Conservation (phyloP, 2,113 vertebrate species). For the Oreamnos americanus region DNA sequence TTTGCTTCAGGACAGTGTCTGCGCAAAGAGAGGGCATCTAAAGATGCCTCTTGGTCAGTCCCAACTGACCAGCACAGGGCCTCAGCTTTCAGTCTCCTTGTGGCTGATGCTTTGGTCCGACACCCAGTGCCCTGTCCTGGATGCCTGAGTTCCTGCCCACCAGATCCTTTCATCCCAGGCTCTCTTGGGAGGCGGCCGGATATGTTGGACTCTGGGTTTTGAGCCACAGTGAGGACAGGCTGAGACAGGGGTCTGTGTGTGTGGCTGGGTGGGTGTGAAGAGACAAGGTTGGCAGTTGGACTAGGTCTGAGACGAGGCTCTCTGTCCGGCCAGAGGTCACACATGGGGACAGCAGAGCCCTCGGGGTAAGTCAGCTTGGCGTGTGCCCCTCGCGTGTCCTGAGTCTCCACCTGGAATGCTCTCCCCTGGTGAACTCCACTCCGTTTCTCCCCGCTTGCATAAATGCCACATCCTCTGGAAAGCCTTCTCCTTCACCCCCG, state of each 20-base stretch:
- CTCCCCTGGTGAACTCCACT: neutral
- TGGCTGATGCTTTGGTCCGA: neutral
- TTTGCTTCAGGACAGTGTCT: neutral
- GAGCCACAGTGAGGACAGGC: neutral
- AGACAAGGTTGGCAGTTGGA: neutral
- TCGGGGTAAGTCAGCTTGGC: neutral
- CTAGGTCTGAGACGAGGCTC: neutral
- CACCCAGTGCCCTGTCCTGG: rapidly evolving
- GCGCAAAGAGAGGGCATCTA: neutral
- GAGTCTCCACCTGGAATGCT: neutral
- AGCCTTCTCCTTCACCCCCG: neutral
- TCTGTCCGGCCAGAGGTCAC: neutral
- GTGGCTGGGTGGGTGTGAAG: neutral
- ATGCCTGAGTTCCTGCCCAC: neutral
- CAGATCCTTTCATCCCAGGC: neutral
- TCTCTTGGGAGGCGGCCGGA: neutral
- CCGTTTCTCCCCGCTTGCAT: neutral
- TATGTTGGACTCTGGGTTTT: neutral
- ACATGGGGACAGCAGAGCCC: too few species aligned
- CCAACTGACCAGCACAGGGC: neutral
- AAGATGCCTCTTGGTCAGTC: neutral
- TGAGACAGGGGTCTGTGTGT: neutral
- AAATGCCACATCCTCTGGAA: slow-evolving; percentile 1
- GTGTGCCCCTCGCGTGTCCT: neutral
- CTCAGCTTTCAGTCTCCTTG: neutral